Percentiles rank a stretch among this genome's conserved stretches.
These are phyloP conservation scores for Rhingia campestris DNA, from an alignment of 2,888 invertebrate genomes.

Conservation along the genomic window DNA sequence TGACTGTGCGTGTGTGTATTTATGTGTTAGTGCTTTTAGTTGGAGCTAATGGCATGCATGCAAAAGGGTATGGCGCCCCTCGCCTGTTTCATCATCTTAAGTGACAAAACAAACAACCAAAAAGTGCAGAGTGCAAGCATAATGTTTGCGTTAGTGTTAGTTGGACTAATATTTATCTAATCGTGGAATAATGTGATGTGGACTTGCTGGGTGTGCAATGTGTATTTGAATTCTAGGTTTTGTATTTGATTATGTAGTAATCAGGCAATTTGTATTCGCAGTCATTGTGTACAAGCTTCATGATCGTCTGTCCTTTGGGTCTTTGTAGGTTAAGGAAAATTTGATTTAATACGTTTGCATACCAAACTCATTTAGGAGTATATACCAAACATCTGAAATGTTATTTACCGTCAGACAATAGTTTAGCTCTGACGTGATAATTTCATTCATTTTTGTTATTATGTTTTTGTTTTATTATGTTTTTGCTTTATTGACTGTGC, in stretches of 20 bases:
- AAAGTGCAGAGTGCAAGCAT: conserved; percentile 62
- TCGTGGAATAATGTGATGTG: conserved; percentile 32
- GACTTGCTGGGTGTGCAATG: conserved; percentile 10
- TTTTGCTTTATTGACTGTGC: conserved; percentile 5
- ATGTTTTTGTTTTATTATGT: neutral
- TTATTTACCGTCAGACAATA: conserved; percentile 46
- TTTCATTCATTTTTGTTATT: conserved; percentile 51
- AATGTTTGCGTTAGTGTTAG: conserved; percentile 49
- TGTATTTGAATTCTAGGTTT: neutral
- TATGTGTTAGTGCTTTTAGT: conserved; percentile 53
- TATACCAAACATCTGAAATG: conserved; percentile 1
- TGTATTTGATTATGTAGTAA: conserved; percentile 18
- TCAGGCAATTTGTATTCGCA: conserved; percentile 31
- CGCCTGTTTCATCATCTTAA: conserved; percentile 52
- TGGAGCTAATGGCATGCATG: conserved; percentile 56
- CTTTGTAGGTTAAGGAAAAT: neutral
- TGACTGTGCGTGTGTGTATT: conserved; percentile 23
- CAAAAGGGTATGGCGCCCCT: conserved; percentile 2
- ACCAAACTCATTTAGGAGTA: conserved; percentile 6
- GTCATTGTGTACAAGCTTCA: conserved; percentile 4
- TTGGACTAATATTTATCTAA: conserved; percentile 43
- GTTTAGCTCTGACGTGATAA: conserved; percentile 24
- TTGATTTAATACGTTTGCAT: neutral
- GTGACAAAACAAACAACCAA: conserved; percentile 54
- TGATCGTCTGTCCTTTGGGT: neutral